A percentile compares a stretch with the other conserved stretches of the same genome.
Evolutionary conservation across 37 sponge, comb jelly and placozoan species (phyloP).

Genomic region (Hormiphora californensis): DNA sequence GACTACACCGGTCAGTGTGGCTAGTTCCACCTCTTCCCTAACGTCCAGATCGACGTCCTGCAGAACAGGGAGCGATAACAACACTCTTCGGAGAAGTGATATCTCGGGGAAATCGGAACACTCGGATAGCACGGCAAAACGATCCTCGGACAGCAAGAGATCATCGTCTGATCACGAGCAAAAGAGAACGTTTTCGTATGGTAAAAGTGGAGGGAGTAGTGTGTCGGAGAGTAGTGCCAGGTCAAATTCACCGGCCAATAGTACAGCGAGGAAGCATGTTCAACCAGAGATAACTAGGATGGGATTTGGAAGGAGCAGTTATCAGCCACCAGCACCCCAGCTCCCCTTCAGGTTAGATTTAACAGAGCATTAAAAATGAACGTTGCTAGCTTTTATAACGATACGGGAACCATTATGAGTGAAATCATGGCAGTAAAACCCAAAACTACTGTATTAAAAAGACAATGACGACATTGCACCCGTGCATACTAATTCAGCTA

Average conservation of each 20-base stretch:
- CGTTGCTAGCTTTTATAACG: too few species aligned
- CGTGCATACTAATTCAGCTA: too few species aligned
- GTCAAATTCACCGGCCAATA: constrained; percentile 36
- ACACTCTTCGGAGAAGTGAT: neutral
- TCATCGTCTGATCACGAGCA: too few species aligned
- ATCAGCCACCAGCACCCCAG: neutral
- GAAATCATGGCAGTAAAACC: too few species aligned
- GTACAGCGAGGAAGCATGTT: neutral
- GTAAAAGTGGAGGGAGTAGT: neutral
- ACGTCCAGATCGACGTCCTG: too few species aligned
- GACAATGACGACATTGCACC: too few species aligned
- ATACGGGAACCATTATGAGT: too few species aligned
- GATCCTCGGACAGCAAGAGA: too few species aligned
- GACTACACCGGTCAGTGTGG: neutral
- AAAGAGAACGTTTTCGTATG: constrained; percentile 30
- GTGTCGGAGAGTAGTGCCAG: too few species aligned
- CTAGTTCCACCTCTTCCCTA: neutral
- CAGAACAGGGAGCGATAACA: too few species aligned
- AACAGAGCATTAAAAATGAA: too few species aligned
- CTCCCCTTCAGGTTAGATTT: neutral
- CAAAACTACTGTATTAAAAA: too few species aligned
- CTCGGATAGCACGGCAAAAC: neutral
- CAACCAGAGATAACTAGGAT: neutral
- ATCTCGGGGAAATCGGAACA: neutral
- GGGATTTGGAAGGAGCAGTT: constrained; percentile 2